Evolutionary conservation across 2,797 vertebrate species (phyloP), one percentile per base, ranked within the genome.

Genomic region (Schizopygopsis pylzovi): DNA sequence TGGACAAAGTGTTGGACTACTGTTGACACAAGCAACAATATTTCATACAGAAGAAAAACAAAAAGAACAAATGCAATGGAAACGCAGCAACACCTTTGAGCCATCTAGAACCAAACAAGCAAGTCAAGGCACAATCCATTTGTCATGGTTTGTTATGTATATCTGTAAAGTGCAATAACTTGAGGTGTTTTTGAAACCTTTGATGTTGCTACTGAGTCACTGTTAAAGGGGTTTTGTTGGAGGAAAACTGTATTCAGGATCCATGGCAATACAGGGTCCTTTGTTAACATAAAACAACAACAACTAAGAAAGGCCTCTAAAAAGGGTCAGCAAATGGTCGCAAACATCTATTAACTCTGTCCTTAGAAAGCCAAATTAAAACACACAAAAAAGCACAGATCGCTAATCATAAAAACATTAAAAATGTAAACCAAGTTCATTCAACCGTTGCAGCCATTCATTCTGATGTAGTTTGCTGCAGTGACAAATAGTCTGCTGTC

Each of bases 201-300:
- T 90, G 88, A 90, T 88, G 87, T 82, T 79, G 79, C 63, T 72
- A 83, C 83, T 87, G 71, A 71, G 83, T 90, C 86, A 81, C 82
- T 77, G 72, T 83, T 86, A 79, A 88, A 85, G 43, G 52, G 39
- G 13, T 71, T 22, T 76, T 37, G 37, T 45, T 77, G 33, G 39
- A 84, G 72, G 70, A 43, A 59, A 71, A 83, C 85, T 43, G 45
- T 71, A 73, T 83, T 77, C 52, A 56, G 65, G 56, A 28, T 82
- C 83, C 41, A 72, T 56, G 76, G 77, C 65, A 79, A 79, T 67
- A 41, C 52, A 71, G 47, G 28, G 22, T 65, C 79, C 20, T 86
- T 88, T 33, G 70, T 72, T 49, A 70, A 78, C 49, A 59, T 54
- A 37, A 33, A 80, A 61, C 45, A 59, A 41, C 61, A 71, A 28